Conservation (phyloP, 2,888 invertebrate genomes). For the Acrobasis consociella region DNA sequence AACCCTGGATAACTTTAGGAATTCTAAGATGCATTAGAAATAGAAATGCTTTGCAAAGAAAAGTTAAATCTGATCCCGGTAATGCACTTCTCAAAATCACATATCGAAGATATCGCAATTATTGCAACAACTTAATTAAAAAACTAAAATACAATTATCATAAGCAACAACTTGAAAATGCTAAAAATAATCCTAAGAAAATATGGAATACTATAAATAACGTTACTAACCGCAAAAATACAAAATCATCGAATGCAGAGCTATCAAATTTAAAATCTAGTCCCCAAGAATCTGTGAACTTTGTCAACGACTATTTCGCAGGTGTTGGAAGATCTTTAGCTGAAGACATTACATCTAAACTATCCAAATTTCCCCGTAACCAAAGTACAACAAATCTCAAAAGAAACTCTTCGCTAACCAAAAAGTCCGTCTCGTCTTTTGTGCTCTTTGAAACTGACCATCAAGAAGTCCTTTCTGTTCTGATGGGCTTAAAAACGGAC, state of each 20-base stretch:
- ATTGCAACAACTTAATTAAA: conserved; percentile 7
- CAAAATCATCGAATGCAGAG: conserved; percentile 4
- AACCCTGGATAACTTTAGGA: no score
- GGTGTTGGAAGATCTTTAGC: no score
- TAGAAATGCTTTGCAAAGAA: no score
- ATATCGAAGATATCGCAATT: conserved; percentile 14
- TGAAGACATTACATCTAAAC: no score
- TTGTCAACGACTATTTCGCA: no score
- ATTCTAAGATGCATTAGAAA: no score
- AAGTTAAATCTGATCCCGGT: no score
- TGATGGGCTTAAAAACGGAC: no score
- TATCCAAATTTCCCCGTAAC: neutral
- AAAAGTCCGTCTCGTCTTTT: neutral
- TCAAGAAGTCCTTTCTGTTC: neutral
- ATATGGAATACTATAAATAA: conserved; percentile 18
- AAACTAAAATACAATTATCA: conserved; percentile 13
- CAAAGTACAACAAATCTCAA: neutral
- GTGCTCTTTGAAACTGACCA: conserved; percentile 2
- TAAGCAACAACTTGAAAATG: neutral
- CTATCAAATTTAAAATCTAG: no score
- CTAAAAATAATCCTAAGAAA: conserved; percentile 9
- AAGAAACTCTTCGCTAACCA: neutral
- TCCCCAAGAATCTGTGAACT: no score
- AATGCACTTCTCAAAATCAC: no score
- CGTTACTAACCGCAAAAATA: neutral